Evolutionary conservation across 1,140 invertebrate genomes (phyloP), one percentile per base, ranked within the genome.

Genomic region (Scaptomyza hsui): DNA sequence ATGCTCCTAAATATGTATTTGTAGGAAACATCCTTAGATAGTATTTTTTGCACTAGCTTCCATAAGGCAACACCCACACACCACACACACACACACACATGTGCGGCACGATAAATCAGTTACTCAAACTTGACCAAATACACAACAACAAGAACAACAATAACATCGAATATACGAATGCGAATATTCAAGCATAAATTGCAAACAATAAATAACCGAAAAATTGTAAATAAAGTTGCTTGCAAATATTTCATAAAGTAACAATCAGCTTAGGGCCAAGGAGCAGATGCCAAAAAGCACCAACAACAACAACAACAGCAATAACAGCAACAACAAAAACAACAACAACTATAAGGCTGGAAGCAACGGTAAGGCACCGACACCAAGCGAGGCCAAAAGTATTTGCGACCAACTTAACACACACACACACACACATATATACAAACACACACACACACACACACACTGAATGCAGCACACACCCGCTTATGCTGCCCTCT

Each of bases 211-310:
- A 88, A 88, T 88, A 88, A 88, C 82, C 82, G 75, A 88, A 88
- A 86, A 82, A 88, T 88, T 88, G 82, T 88, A 88, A 88, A 88
- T 88, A 88, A 88, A 88, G 82, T 81, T 88, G 82, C 82, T 70
- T 76, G 71, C 82, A 88, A 88, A 88, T 88, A 88, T 88, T 88
- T 88, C 78, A 88, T 73, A 88, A 88, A 68, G 82, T 72, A 88
- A 78, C 81, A 83, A 86, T 73, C 72, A 69, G 82, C 82, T 88
- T 88, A 78, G 72, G 82, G 82, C 82, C 70, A 88, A 81, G 85
- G 78, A 86, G 81, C 81, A 86, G 82, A 86, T 86, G 82, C 74
- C 81, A 88, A 86, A 86, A 81, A 78, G 59, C 81, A 65, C 74
- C 61, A 81, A 65, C 72, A 57, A 10, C 53, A 53, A 35, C 47